Evolutionary conservation across 2,113 vertebrate species (phyloP).

Genomic region (Sinocyclocheilus rhinocerous): DNA sequence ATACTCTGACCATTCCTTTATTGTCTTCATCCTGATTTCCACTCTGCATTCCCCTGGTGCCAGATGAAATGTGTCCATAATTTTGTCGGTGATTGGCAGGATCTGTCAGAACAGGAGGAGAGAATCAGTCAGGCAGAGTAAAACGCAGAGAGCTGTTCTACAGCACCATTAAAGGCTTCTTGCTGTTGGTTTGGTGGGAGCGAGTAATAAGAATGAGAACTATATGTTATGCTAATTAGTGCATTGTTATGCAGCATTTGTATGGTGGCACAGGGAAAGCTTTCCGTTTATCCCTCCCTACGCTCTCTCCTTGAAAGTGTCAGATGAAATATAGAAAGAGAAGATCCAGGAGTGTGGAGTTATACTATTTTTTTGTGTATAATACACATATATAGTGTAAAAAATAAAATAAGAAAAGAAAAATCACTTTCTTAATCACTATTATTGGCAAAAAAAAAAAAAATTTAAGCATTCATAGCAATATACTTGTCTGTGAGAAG

Average conservation of each 20-base stretch:
- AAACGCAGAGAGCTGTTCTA: slow-evolving; percentile 20
- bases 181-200: background rate
- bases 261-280: slow-evolving; percentile 54
- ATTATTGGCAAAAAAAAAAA: no score
- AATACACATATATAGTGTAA: background rate
- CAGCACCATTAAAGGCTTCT: slow-evolving; percentile 17
- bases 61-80: slow-evolving; percentile 22
- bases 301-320: background rate
- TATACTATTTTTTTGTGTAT: background rate
- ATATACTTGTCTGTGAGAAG: no score
- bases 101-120: slow-evolving; percentile 29
- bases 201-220: slow-evolving; percentile 14
- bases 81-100: slow-evolving; percentile 11
- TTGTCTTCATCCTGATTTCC: slow-evolving; percentile 55
- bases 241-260: slow-evolving; percentile 53
- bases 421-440: background rate
- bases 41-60: slow-evolving; percentile 45
- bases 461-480: no score
- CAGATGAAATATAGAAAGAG: slow-evolving; percentile 25
- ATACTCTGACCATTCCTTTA: slow-evolving; percentile 70
- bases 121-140: slow-evolving; percentile 32
- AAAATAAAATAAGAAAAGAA: background rate
- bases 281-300: slow-evolving; percentile 39
- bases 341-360: background rate
- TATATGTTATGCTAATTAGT: slow-evolving; percentile 53